Base-by-base conservation (phyloP, 2,797 vertebrate genomes). In the Propithecus perrieri region DNA sequence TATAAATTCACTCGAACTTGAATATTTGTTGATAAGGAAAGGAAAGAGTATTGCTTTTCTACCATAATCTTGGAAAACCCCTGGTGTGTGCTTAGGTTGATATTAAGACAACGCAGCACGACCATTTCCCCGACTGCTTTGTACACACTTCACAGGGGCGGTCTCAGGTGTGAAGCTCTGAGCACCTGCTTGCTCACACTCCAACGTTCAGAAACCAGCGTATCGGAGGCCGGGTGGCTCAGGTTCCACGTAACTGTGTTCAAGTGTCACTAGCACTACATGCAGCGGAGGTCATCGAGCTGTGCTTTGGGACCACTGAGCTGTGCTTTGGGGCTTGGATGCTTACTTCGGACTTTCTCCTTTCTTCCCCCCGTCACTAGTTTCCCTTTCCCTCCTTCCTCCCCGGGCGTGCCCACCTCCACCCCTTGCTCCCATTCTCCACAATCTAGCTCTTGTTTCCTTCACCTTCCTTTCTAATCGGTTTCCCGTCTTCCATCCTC, bases 101-200 rank as follows among this genome's bases (percentile, higher is more conserved):
- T 57, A 50, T 72, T 90, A 79, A 95, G 71, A 48, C 65, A 74
- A 12, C 3, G 0, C 57, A 24, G 3, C 22, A 43, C 91, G 93
- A 59, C 69, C 87, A 78, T 87, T 95, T 85, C 90, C 69, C 14
- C 4, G 22, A 79, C 33, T 57, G 72, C 59, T 95, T 96, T 69
- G 86, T 79, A 69, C 48, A 46, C 15, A 74, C 74, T 95, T 89
- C 41, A 53, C 59, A 90, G 85, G 50, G 57, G 41, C 28, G 48
- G 83, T 79, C 80, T 96, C 94, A 97, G 88, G 96, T 96, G 94
- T 94, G 95, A 92, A 81, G 72, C 80, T 91, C 75, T 11, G 33
- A 95, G 59, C 91, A 96, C 96, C 96, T 97, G 92, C 88, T 71
- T 91, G 67, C 12, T 97, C 81, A 96, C 92, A 92, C 88, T 88